These are phyloP conservation scores for Elanus axillaris DNA, from an alignment of 2,113 vertebrate genomes.

Conservation along the genomic window DNA sequence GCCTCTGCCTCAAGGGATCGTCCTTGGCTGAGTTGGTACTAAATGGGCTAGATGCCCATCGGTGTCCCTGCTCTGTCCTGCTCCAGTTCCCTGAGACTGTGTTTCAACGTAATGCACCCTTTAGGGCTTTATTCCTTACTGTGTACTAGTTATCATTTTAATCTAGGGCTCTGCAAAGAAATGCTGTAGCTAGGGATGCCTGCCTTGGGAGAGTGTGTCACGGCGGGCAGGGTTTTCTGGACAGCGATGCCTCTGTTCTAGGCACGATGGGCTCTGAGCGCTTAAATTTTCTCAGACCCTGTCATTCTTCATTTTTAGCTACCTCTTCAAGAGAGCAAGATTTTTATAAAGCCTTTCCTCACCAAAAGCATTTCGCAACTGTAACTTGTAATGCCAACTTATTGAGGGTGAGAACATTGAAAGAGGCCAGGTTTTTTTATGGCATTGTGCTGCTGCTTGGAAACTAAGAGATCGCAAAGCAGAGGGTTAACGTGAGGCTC, in stretches of 20 bases:
- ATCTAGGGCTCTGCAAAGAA: background rate
- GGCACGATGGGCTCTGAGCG: background rate
- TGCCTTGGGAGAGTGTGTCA: background rate
- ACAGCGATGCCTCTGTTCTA: background rate
- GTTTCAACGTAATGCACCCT: background rate
- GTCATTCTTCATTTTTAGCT: background rate
- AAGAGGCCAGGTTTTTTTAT: background rate
- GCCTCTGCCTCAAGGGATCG: background rate
- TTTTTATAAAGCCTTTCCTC: background rate
- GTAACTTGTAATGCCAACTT: background rate
- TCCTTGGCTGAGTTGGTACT: background rate
- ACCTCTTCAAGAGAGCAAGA: background rate
- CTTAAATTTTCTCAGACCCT: background rate
- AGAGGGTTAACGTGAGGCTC: background rate
- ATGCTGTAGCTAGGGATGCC: background rate
- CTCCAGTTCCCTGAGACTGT: background rate
- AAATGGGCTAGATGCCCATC: slow-evolving; percentile 20
- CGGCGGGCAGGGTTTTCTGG: background rate
- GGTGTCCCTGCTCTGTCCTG: background rate
- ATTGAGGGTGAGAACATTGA: background rate
- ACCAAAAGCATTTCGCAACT: background rate
- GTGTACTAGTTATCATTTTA: background rate
- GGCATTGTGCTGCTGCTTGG: background rate
- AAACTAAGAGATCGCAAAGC: background rate
- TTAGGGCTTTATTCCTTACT: background rate